A percentile compares a stretch with the other conserved stretches of the same genome.
These are phyloP conservation scores for Epinotia nisella DNA, from an alignment of 2,888 invertebrate genomes.

Conservation along the genomic window DNA sequence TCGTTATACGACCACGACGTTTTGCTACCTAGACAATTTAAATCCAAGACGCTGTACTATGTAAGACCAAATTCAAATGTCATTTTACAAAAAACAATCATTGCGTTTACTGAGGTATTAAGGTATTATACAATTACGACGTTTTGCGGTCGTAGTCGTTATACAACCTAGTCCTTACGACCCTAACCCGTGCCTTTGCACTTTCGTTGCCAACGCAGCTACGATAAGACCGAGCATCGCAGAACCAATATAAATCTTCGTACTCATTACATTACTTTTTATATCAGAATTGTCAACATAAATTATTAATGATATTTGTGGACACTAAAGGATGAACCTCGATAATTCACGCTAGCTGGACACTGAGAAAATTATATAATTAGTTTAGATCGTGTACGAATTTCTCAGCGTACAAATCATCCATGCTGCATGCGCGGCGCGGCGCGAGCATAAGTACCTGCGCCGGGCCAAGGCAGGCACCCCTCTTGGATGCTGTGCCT, in stretches of 20 bases:
- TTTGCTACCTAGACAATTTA: too few relatives aligned
- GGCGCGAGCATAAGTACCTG: neutral
- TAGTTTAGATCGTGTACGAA: constrained; percentile 38
- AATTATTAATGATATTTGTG: constrained; percentile 1
- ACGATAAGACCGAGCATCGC: neutral
- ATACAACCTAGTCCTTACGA: too few relatives aligned
- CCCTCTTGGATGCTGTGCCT: constrained; percentile 15
- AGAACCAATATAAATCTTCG: neutral
- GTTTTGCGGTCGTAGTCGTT: too few relatives aligned
- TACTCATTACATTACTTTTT: neutral
- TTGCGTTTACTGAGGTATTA: too few relatives aligned
- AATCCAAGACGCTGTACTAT: too few relatives aligned
- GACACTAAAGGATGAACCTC: neutral
- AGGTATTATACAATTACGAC: too few relatives aligned
- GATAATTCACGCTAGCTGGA: constrained; percentile 17
- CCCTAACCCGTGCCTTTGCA: too few relatives aligned
- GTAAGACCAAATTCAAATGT: too few relatives aligned
- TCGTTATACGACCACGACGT: too few relatives aligned
- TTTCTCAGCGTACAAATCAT: constrained; percentile 35
- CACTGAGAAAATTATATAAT: constrained; percentile 31
- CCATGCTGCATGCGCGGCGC: neutral
- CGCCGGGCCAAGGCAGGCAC: constrained; percentile 4
- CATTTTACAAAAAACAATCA: too few relatives aligned
- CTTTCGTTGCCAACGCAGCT: neutral
- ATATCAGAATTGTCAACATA: neutral